Evolutionary conservation across 1,140 invertebrate genomes (phyloP).

Genomic region (Camponotus pennsylvanicus): DNA sequence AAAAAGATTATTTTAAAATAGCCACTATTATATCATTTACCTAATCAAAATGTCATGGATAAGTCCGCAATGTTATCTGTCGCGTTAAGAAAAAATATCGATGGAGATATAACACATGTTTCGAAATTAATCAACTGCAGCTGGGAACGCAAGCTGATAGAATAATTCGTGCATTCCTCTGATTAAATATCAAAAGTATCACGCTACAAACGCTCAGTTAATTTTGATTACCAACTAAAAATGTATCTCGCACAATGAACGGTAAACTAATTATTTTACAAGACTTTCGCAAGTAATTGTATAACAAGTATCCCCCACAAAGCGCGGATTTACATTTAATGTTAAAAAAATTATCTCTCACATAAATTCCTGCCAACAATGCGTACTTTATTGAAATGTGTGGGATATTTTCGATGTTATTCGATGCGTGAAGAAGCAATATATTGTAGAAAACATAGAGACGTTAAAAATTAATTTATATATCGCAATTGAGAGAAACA

Average conservation of each 20-base stretch:
- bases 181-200: slow-evolving; percentile 27
- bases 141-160: slow-evolving; percentile 13
- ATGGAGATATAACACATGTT: neutral
- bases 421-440: neutral
- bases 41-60: neutral
- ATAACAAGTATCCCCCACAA: neutral
- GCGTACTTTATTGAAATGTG: neutral
- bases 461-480: slow-evolving; percentile 13
- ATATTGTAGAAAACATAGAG: neutral
- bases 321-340: neutral
- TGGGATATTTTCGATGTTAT: neutral
- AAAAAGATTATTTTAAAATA: neutral
- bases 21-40: neutral
- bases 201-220: neutral
- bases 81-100: slow-evolving; percentile 3
- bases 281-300: neutral
- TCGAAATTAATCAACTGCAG: slow-evolving; percentile 17
- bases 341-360: neutral
- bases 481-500: slow-evolving; percentile 3
- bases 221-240: neutral
- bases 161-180: neutral
- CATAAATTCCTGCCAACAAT: neutral
- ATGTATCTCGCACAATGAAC: neutral
- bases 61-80: neutral
- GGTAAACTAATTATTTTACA: neutral